phyloP scores from a whole-genome alignment of 53 echinoderm and acorn worm genomes.

The Stichopus horrens region DNA sequence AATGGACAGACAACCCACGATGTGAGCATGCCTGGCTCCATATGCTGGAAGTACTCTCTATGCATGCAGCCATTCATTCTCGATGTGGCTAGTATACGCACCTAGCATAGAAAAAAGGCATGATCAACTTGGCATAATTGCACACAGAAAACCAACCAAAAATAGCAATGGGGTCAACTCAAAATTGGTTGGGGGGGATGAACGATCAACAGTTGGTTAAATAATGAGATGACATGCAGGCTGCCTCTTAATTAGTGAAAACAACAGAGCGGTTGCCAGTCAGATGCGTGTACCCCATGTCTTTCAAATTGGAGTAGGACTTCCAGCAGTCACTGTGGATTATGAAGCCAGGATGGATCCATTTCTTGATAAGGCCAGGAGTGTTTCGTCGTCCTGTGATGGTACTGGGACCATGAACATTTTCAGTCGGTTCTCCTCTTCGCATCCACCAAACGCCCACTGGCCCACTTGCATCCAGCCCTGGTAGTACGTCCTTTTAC shows the following conservation, averaged over 20 bases:
- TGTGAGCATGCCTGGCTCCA: too few relatives aligned
- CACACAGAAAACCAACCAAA: too few relatives aligned
- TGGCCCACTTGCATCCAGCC: slow-evolving; percentile 26
- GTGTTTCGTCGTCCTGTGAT: slow-evolving; percentile 29
- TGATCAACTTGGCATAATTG: too few relatives aligned
- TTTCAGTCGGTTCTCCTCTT: slow-evolving; percentile 40
- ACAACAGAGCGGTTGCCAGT: slow-evolving; percentile 55
- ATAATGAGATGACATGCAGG: neutral
- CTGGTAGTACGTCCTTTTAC: slow-evolving; percentile 8
- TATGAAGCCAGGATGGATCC: slow-evolving; percentile 35
- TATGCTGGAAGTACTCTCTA: too few relatives aligned
- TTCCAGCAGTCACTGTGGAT: slow-evolving; percentile 53
- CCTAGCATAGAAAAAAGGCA: too few relatives aligned
- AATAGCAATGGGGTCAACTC: too few relatives aligned
- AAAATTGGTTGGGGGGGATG: too few relatives aligned
- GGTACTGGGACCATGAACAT: slow-evolving; percentile 49
- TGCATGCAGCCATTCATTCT: too few relatives aligned
- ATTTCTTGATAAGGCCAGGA: slow-evolving; percentile 39
- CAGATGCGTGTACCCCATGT: slow-evolving; percentile 52
- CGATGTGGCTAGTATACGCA: too few relatives aligned
- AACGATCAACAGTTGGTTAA: too few relatives aligned
- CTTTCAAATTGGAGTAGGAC: slow-evolving; percentile 12
- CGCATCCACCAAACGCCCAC: slow-evolving; percentile 58
- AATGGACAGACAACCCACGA: too few relatives aligned
- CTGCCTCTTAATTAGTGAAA: slow-evolving; percentile 16